A percentile compares a stretch with the other conserved stretches of the same genome.
Conservation (phyloP, 2,888 invertebrate genomes). For the Agonopterix subpropinquella region DNA sequence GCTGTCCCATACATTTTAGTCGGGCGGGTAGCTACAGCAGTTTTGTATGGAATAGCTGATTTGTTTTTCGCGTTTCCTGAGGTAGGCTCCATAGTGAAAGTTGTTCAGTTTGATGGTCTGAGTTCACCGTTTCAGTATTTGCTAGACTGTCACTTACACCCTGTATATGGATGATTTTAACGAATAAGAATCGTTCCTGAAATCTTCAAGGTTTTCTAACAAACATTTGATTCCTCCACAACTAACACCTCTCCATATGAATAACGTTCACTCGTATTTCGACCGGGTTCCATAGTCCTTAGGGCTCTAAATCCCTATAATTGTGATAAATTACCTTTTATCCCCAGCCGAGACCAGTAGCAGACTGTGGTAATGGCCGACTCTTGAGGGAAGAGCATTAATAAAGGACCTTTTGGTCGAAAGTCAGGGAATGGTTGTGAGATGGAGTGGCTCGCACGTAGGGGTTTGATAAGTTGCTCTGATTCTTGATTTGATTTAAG, state of each 20-base stretch:
- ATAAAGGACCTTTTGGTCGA: conserved; percentile 41
- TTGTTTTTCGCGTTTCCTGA: no score
- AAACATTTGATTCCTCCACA: neutral
- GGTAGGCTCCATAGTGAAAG: no score
- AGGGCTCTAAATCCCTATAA: conserved; percentile 44
- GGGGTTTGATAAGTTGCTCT: neutral
- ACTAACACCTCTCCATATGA: neutral
- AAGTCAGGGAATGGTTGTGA: neutral
- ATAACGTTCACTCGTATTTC: conserved; percentile 5
- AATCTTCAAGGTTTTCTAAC: no score
- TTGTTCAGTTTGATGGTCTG: no score
- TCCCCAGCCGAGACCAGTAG: conserved; percentile 44
- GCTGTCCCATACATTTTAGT: no score
- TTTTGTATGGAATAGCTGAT: no score
- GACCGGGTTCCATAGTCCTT: neutral
- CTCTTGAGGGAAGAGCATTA: conserved; percentile 42
- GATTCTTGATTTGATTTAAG: no score
- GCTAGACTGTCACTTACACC: no score
- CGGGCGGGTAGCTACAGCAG: no score
- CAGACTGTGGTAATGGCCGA: conserved; percentile 62
- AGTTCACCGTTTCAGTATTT: no score
- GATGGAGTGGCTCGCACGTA: neutral
- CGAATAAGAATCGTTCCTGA: no score
- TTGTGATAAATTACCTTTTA: conserved; percentile 67
- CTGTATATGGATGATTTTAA: no score